Evolutionary conservation across 2,888 invertebrate species (phyloP).

Genomic region (Leucoma salicis): DNA sequence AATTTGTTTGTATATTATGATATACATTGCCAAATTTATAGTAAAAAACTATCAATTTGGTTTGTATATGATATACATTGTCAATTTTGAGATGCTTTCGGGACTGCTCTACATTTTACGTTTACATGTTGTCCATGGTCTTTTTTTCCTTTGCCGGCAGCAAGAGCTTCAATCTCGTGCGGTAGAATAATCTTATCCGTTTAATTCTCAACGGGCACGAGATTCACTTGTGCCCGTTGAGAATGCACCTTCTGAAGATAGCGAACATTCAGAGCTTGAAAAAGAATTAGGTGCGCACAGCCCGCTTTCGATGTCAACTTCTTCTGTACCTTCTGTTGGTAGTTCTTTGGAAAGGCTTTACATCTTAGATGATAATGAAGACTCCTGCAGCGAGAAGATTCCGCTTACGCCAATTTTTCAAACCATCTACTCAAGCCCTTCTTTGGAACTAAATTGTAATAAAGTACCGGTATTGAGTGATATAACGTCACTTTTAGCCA

Average conservation of each 20-base stretch:
- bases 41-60: too few relatives aligned
- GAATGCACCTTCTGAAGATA: slow-evolving; percentile 6
- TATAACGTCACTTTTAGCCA: slow-evolving; percentile 10
- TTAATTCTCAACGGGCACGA: too few relatives aligned
- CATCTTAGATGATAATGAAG: slow-evolving; percentile 4
- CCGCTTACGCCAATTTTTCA: slow-evolving; percentile 7
- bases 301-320: background rate
- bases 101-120: too few relatives aligned
- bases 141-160: too few relatives aligned
- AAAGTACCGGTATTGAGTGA: slow-evolving; percentile 12
- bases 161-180: too few relatives aligned
- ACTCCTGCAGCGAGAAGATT: slow-evolving; percentile 1
- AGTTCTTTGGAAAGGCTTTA: slow-evolving; percentile 3
- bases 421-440: slow-evolving; percentile 13
- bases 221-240: slow-evolving; percentile 6
- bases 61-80: too few relatives aligned
- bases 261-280: slow-evolving; percentile 1
- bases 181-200: too few relatives aligned
- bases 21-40: too few relatives aligned
- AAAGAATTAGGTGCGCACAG: background rate
- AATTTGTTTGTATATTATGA: too few relatives aligned
- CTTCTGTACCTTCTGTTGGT: slow-evolving; percentile 1
- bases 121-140: too few relatives aligned
- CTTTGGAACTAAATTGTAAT: slow-evolving; percentile 11
- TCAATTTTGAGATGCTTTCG: too few relatives aligned